phyloP scores from a whole-genome alignment of 2,113 vertebrate species.

The Orthonyx spaldingii region DNA sequence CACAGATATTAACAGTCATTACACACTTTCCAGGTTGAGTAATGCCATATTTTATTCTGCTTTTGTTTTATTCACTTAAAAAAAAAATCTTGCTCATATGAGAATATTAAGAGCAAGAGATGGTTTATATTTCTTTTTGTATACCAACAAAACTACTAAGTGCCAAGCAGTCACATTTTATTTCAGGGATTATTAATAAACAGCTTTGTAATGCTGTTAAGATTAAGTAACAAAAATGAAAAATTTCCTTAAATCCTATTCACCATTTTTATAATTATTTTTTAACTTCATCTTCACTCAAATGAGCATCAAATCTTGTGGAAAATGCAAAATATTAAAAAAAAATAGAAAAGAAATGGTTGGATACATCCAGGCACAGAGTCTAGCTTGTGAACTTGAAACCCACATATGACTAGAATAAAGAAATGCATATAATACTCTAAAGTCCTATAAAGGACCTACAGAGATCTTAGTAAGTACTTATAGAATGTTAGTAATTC shows the following conservation, averaged over 20 bases:
- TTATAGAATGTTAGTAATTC: background rate
- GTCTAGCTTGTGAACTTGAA: background rate
- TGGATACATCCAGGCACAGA: background rate
- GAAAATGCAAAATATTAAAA: background rate
- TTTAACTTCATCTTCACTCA: background rate
- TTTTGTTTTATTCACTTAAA: background rate
- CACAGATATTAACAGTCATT: background rate
- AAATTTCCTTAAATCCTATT: background rate
- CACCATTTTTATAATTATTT: background rate
- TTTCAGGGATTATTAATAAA: background rate
- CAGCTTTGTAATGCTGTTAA: background rate
- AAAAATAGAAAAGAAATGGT: background rate
- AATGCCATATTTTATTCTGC: background rate
- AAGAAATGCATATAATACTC: background rate
- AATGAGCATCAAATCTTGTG: background rate
- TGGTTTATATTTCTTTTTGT: background rate
- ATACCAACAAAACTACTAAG: background rate
- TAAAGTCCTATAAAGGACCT: background rate
- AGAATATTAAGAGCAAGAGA: background rate
- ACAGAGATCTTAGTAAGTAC: background rate
- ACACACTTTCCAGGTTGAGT: background rate
- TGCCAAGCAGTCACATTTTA: background rate
- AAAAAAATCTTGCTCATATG: background rate
- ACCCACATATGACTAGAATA: background rate
- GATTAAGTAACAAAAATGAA: background rate